Conservation (phyloP, 2,888 invertebrate species). For the Athetis lepigone region DNA sequence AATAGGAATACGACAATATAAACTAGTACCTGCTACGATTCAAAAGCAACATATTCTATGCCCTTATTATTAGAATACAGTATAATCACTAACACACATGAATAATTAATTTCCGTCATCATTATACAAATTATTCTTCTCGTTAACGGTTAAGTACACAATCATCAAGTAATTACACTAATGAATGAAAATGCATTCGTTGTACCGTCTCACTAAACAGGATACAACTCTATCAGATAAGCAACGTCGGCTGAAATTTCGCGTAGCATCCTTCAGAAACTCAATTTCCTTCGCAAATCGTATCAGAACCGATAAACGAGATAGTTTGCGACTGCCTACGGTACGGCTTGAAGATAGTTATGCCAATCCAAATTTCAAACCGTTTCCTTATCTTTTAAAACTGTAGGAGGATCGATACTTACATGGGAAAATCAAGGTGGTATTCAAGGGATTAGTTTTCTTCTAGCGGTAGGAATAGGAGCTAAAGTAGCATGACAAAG, state of each 20-base stretch:
- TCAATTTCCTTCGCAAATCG: slow-evolving; percentile 76
- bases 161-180: slow-evolving; percentile 47
- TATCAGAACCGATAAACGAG: slow-evolving; percentile 57
- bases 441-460: slow-evolving; percentile 46
- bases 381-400: slow-evolving; percentile 59
- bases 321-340: slow-evolving; percentile 49
- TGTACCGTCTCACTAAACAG: slow-evolving; percentile 16
- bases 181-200: slow-evolving; percentile 45
- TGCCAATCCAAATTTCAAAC: slow-evolving; percentile 60
- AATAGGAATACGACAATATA: slow-evolving; percentile 19
- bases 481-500: slow-evolving; percentile 45
- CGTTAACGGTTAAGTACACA: slow-evolving; percentile 43
- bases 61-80: slow-evolving; percentile 30
- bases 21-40: slow-evolving; percentile 21
- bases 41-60: slow-evolving; percentile 11
- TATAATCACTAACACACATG: slow-evolving; percentile 39
- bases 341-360: slow-evolving; percentile 46
- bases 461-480: slow-evolving; percentile 34
- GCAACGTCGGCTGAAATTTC: slow-evolving; percentile 28
- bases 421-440: slow-evolving; percentile 35
- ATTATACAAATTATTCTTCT: slow-evolving; percentile 48
- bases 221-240: slow-evolving; percentile 25
- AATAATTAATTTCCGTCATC: slow-evolving; percentile 44
- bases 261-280: slow-evolving; percentile 64
- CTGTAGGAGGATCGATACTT: slow-evolving; percentile 50